Base-by-base conservation (phyloP, 2,113 vertebrate genomes). In the Stomatorhinus ivindoensis region DNA sequence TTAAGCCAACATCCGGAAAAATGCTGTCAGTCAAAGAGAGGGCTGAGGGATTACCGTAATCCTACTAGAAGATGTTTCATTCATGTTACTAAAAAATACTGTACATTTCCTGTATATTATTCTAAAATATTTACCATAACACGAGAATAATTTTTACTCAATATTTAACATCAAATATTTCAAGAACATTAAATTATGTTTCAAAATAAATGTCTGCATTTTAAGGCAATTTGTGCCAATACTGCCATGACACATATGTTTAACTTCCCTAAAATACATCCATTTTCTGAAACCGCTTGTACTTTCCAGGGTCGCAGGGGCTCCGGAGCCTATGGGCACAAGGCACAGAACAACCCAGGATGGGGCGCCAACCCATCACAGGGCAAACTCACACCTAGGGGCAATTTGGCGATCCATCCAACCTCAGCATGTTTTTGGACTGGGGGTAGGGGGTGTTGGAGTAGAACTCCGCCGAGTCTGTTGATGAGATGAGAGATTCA, bases 1-100 rank as follows among this genome's bases (percentile, higher is more conserved):
- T 91, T 47, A 50, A 31, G 24, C 55, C 35, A 69, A 85, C 87
- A 86, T 90, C 87, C 90, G 87, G 87, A 87, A 69, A 69, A 2
- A 27, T 4, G 7, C 55, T 89, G 58, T 89, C 84, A 50, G 35
- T 89, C 89, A 51, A 24, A 27, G 39, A 3, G 17, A 87, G 21
- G 31, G 7, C 39, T n/a, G 21, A 39, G 24, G 2, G 50, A 7
- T 51, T 87, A 31, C 55, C 87, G 17, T 87, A 87, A 53, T 51
- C 7, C 85, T 53, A 15, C n/a, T 51, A 87, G 50, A 53, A 87
- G 21, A 87, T 31, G 48, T 53, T 21, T 47, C 55, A 27, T n/a
- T 21, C 0, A 5, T 13, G 2, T 86, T 27, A 86, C n/a, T 3
- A 9, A 86, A 50, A 47, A 47, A 9, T 50, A n/a, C 4, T n/a